Conservation (phyloP, 2,888 invertebrate species). For the Pandemis corylana region DNA sequence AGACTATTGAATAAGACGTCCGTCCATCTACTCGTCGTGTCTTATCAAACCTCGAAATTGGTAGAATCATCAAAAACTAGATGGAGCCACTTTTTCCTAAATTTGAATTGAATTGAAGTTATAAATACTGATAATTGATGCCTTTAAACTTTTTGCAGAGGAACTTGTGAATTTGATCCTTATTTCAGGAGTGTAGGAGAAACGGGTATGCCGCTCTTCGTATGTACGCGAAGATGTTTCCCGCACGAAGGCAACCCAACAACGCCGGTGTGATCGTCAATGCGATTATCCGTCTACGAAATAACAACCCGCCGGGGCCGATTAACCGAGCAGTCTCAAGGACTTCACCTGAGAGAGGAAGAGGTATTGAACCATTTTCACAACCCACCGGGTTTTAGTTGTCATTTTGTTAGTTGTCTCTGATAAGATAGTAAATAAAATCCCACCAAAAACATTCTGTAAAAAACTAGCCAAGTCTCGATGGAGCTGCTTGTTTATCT, state of each 20-base stretch:
- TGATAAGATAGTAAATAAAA: no score
- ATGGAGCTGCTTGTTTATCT: no score
- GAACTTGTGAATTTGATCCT: conserved; percentile 19
- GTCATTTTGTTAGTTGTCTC: no score
- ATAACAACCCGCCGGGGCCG: conserved; percentile 16
- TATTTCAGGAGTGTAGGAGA: neutral
- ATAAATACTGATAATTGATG: conserved; percentile 14
- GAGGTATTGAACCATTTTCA: conserved; percentile 21
- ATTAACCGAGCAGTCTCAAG: neutral
- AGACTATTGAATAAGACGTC: no score
- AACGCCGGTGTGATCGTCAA: conserved; percentile 13
- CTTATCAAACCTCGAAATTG: neutral
- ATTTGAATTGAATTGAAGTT: no score
- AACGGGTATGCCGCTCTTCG: conserved; percentile 15
- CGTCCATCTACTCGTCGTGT: no score
- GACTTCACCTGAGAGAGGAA: conserved; percentile 10
- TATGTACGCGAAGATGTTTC: conserved; percentile 21
- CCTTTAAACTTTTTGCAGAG: conserved; percentile 10
- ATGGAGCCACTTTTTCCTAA: no score
- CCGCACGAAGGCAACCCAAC: conserved; percentile 11
- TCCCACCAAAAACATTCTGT: no score
- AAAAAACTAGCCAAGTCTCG: no score
- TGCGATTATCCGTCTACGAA: conserved; percentile 14
- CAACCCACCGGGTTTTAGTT: neutral
- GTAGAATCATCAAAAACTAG: no score